Evolutionary conservation across 1,140 invertebrate genomes (phyloP).

Genomic region (Scaptodrosophila lebanonensis): DNA sequence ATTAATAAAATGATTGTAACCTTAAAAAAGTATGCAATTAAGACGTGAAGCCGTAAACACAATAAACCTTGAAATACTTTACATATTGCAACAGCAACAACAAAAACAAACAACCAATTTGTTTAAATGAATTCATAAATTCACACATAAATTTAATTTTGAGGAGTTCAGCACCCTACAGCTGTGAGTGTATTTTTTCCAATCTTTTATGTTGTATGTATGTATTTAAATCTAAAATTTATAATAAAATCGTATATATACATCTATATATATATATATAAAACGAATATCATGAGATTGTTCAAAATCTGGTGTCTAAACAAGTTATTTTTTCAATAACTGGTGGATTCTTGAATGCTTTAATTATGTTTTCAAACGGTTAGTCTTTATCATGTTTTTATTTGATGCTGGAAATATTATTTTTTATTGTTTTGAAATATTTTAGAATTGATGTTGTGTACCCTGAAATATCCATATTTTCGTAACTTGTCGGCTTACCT

Average conservation of each 20-base stretch:
- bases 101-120: conserved; percentile 20
- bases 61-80: conserved; percentile 56
- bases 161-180: conserved; percentile 31
- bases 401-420: too few species aligned
- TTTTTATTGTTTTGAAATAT: too few species aligned
- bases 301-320: not conserved
- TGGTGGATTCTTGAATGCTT: too few species aligned
- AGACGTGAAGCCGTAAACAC: conserved; percentile 40
- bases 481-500: too few species aligned
- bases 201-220: conserved; percentile 70
- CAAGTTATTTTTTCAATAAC: not conserved
- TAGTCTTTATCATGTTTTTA: too few species aligned
- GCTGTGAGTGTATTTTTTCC: conserved; percentile 56
- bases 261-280: conserved; percentile 52
- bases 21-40: conserved; percentile 51
- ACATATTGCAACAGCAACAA: conserved; percentile 37
- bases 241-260: conserved; percentile 63
- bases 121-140: conserved; percentile 43
- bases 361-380: too few species aligned
- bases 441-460: too few species aligned
- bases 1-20: conserved; percentile 17
- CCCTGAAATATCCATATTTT: too few species aligned
- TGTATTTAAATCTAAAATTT: conserved; percentile 71
- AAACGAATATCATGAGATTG: conserved; percentile 28
- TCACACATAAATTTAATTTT: conserved; percentile 1